A percentile compares a stretch with the other conserved stretches of the same genome.
Evolutionary conservation across 2,113 vertebrate genomes (phyloP).

Genomic region (Pogonocichla stellata): DNA sequence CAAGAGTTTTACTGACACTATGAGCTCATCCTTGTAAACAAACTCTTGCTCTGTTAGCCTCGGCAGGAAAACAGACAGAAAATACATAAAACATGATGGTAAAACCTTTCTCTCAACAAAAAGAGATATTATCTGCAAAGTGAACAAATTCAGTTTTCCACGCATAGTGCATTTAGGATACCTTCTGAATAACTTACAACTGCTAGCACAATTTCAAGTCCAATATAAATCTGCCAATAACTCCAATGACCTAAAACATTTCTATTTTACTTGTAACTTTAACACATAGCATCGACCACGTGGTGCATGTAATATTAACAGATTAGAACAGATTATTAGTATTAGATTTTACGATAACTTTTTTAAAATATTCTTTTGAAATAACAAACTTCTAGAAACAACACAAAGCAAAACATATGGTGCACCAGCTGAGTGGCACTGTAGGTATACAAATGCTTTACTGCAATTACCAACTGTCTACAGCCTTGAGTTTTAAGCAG

Average conservation of each 20-base stretch:
- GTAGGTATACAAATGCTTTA: neutral
- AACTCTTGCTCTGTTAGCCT: neutral
- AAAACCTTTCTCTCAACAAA: neutral
- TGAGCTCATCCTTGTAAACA: neutral
- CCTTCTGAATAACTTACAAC: neutral
- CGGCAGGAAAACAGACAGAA: neutral
- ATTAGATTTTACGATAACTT: neutral
- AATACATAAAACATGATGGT: neutral
- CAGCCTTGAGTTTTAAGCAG: neutral
- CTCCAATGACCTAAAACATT: neutral
- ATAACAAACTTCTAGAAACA: neutral
- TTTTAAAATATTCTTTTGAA: neutral
- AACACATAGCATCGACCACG: neutral
- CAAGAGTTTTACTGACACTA: neutral
- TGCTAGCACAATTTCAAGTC: neutral
- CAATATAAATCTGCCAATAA: neutral
- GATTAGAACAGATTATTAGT: neutral
- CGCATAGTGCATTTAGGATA: neutral
- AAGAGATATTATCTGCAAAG: neutral
- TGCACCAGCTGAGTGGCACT: neutral
- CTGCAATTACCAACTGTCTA: neutral
- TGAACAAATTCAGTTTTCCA: neutral
- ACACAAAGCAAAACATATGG: neutral
- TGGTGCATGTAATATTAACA: neutral
- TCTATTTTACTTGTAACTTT: neutral